Conservation (phyloP, 2,888 invertebrate genomes). For the Caenorhabditis zanzibari region DNA sequence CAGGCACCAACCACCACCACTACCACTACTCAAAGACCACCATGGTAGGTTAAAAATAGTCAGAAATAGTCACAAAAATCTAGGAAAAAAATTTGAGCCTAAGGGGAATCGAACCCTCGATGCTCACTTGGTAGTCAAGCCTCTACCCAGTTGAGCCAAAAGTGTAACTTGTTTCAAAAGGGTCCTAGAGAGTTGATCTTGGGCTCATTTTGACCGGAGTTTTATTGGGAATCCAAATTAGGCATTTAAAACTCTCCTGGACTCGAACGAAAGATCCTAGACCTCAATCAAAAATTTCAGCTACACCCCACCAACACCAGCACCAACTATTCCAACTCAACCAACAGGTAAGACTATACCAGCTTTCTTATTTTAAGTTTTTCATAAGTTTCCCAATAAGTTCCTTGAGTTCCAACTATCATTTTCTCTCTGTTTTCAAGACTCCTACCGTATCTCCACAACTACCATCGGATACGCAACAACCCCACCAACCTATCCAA, state of each 20-base stretch:
- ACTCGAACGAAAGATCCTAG: too few relatives aligned
- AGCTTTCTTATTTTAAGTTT: background rate
- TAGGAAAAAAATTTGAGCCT: background rate
- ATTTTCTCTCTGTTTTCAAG: background rate
- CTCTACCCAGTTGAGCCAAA: too few relatives aligned
- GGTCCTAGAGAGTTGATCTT: too few relatives aligned
- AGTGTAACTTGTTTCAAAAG: too few relatives aligned
- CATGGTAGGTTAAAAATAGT: constrained; percentile 1
- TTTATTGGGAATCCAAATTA: too few relatives aligned
- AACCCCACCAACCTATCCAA: constrained; percentile 1
- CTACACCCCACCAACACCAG: background rate
- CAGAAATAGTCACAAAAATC: background rate
- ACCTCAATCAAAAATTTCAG: constrained; percentile 3
- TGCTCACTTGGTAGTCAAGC: too few relatives aligned
- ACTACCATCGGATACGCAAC: background rate
- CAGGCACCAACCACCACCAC: constrained; percentile 8
- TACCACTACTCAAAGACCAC: background rate
- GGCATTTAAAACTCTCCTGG: too few relatives aligned
- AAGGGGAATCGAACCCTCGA: too few relatives aligned
- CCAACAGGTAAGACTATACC: constrained; percentile 8
- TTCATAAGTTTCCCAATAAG: background rate
- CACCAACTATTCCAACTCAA: constrained; percentile 1
- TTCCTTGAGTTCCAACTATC: background rate
- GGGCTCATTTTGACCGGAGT: too few relatives aligned
- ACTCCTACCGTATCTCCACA: background rate